Base-by-base conservation (phyloP, 2,113 vertebrate genomes). In the Nothoprocta perdicaria region DNA sequence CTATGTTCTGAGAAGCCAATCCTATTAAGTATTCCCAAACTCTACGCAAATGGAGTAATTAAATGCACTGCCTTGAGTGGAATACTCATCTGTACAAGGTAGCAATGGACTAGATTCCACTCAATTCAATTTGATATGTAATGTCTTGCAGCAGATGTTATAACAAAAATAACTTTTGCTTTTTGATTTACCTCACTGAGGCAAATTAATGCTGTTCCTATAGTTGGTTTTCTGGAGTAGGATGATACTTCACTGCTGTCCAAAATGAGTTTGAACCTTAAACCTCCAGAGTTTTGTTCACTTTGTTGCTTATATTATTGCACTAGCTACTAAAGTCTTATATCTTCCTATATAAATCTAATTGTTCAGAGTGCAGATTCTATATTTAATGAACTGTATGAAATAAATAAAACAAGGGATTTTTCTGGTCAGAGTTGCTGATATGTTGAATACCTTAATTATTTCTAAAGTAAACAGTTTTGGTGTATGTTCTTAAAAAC, bases 391-490 rank as follows among this genome's bases (percentile, higher is more conserved):
- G 94, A 96, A 94, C 55, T 81, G 90, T 97, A 97, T 96, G 97
- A 97, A 98, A 98, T 98, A 98, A 98, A 98, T 98, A 97, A 98
- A 97, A 94, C 94, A 90, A 93, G 94, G 92, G 91, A 80, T 86
- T 90, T 92, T 91, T 88, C 94, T 96, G 86, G 85, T 94, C 74
- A 78, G 76, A 94, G 88, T 40, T 69, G 94, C 86, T 84, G 92
- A 95, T 93, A 92, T 95, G 96, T 89, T 95, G 94, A 89, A 78
- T 33, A 88, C 86, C 84, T 92, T 95, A 96, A 96, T 94, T 92
- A 86, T 92, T 96, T 88, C 93, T 97, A 95, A 95, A 95, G 92
- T 94, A 96, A 97, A 97, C 92, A 88, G 84, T 95, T 97, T 92
- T 92, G 96, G 92, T 97, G 96, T 89, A 90, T 93, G 90, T 93